Base-by-base conservation (phyloP, 2,113 vertebrate species). In the Aegypius monachus region DNA sequence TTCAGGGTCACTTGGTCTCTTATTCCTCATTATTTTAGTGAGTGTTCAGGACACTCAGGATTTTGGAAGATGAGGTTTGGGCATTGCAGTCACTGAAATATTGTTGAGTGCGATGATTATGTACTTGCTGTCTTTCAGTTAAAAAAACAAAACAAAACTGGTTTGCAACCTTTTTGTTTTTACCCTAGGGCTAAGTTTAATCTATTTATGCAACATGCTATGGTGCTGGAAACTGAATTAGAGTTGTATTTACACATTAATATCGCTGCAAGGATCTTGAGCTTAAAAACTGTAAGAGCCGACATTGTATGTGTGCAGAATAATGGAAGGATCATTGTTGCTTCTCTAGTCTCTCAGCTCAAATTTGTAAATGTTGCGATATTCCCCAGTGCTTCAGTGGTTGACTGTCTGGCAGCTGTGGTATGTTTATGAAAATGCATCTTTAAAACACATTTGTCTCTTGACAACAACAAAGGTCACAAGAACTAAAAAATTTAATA, bases 381-480 rank as follows among this genome's bases (percentile, higher is more conserved):
- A 95, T 93, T 95, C 93, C 94, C 92, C 65, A 73, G 74, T 87
- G 95, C 86, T 93, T n/a, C 80, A 27, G 86, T 45, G 66, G 85
- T 9, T 75, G 90, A 29, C 79, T 94, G 68, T 31, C 88, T 91
- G 88, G 82, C 95, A 97, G 94, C 93, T 93, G 95, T 34, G 89
- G 34, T 90, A 29, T 81, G 93, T 91, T 93, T 96, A 95, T 94
- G 89, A 90, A 94, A 96, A 95, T 20, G 27, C 50, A 53, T 91
- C 79, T 95, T 95, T 86, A 91, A 93, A 91, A 66, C 82, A 65
- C 85, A 56, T 92, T 97, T 90, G 70, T 96, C 90, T 92, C 66
- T 87, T 6, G 25, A 58, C 80, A 96, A 63, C 80, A 68, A 52
- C 95, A 62, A 68, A 92, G 96, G 96, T 96, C 87, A 43, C 53